Base-by-base conservation (phyloP, 1,140 invertebrate genomes). In the Muscidifurax raptorellus region DNA sequence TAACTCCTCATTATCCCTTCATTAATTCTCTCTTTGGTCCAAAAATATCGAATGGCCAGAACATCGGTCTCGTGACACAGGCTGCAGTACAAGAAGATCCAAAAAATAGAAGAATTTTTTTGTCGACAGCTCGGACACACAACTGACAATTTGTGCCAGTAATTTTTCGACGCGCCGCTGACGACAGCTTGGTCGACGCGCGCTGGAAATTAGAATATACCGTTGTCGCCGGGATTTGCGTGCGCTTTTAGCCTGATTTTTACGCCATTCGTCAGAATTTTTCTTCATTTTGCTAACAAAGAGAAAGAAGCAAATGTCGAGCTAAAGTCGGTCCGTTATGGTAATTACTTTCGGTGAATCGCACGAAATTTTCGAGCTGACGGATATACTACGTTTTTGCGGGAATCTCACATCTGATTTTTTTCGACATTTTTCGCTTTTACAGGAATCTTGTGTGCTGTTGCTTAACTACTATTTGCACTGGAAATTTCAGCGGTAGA, bases 201-300 rank as follows among this genome's bases (percentile, higher is more conserved):
- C 32, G 40, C n/a, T 27, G 5, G 15, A 84, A 80, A 84, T 84
- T 80, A 79, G 44, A 84, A 74, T 84, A 78, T 79, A 77, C 47
- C 76, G 44, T 74, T 80, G 32, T 66, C 74, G 64, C 22, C 25
- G 22, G 52, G 52, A 59, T 22, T 59, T 59, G 52, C 71, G 18
- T 7, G 15, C 28, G 6, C 52, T 28, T 69, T 80, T 28, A 59
- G 10, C 12, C 15, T 28, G 3, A 47, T 80, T 80, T 27, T 25
- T 71, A 6, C 36, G 25, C 36, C 27, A 25, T 59, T 59, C 52
- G 52, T 0, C 52, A 7, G 18, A 22, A 5, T 59, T 59, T 22
- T 59, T 18, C 52, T 59, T 59, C 52, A 59, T 59, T 59, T 59
- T 59, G 18, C 22, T 59, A 59, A 59, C 52, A n/a, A n/a, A 59